Evolutionary conservation across 92 coral and sea anemone species (phyloP).

Genomic region (Blastomussa wellsi): DNA sequence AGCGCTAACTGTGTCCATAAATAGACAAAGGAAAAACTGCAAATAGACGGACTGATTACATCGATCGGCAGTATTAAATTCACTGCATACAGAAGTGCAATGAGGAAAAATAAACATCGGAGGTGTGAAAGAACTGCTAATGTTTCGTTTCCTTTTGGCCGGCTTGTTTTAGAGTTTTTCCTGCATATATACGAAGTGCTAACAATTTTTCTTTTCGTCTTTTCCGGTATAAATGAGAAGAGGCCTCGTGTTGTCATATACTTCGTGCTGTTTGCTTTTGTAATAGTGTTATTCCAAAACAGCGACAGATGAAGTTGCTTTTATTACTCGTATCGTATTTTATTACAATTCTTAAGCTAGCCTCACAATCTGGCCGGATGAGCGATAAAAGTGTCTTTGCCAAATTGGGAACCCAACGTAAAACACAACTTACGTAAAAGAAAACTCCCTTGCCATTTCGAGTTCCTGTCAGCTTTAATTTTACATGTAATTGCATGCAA

Average conservation of each 20-base stretch:
- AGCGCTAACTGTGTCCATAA: conserved; percentile 3
- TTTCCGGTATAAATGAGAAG: background rate
- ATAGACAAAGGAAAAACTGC: background rate
- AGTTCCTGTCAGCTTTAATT: background rate
- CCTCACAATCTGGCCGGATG: background rate
- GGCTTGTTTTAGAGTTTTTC: background rate
- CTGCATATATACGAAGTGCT: background rate
- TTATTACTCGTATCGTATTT: background rate
- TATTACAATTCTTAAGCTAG: background rate
- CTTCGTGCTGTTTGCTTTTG: conserved; percentile 22
- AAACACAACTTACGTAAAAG: background rate
- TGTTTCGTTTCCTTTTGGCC: background rate
- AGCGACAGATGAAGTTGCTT: conserved; percentile 1
- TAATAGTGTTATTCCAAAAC: background rate
- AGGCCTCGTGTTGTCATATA: conserved; percentile 13
- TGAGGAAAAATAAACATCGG: background rate
- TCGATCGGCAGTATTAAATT: background rate
- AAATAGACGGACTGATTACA: conserved; percentile 10
- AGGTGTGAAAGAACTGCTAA: background rate
- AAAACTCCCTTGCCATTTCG: background rate
- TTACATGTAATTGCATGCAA: background rate
- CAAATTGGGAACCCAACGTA: background rate
- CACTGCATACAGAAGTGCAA: background rate
- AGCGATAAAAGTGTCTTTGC: background rate
- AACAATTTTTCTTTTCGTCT: background rate